Evolutionary conservation across 2,888 invertebrate genomes (phyloP), one percentile per base, ranked within the genome.

Genomic region (Pegoplata infirma): DNA sequence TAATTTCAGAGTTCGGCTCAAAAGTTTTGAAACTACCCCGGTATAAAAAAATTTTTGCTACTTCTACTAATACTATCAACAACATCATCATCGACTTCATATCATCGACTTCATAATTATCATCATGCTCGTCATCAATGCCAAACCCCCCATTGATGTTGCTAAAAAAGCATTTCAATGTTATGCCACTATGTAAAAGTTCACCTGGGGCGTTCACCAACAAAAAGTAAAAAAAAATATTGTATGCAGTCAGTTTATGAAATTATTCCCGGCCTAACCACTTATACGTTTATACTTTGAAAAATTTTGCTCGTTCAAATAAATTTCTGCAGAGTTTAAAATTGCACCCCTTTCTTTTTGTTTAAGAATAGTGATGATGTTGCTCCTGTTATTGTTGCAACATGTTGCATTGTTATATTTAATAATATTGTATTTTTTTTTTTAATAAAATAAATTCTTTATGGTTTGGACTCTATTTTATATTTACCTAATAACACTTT

Each of bases 121-220:
- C 17, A 56, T 79, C 17, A 21, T n/a, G n/a, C n/a, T 66, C 72
- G 44, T 74, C 72, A 66, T 66, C 69, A 69, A 58, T 69, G 66
- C 63, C 75, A 67, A 76, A 69, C 75, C 75, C 75, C 75, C 75
- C 75, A 76, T 76, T 63, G 75, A 28, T 64, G 75, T 56, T 69
- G 74, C 64, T 28, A 61, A 66, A 68, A 79, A 63, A 75, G 49
- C 66, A 61, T 71, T 79, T 75, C 75, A 75, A 66, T 71, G 59
- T 67, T 74, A 49, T 74, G 64, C 63, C 76, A 76, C 75, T 66
- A 71, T 75, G 71, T 75, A 75, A 75, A 75, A 72, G 61, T 79
- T 79, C 75, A 79, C 75, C 79, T 79, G 79, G 79, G 75, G 75
- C 67, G 75, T 79, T 67, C 36, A 67, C 49, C 56, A 69, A 53